Evolutionary conservation across 2,113 vertebrate species (phyloP), one percentile per base, ranked within the genome.

Genomic region (Zosterops pallidus): DNA sequence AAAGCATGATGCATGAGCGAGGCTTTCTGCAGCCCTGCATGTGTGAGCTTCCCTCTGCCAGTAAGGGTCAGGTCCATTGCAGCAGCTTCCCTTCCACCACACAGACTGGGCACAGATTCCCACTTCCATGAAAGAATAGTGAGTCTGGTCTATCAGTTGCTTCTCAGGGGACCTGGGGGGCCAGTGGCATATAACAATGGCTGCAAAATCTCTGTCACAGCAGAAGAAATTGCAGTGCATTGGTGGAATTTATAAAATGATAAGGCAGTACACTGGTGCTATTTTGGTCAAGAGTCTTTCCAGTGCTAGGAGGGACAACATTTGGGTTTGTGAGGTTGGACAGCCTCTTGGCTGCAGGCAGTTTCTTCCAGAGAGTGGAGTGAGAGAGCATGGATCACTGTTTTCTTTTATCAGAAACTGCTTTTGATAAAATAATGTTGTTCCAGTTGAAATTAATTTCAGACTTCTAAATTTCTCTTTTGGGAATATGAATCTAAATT

Each of bases 21-120:
- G 41, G 22, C 3, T 67, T 33, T 86, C n/a, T 11, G 25, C 9
- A 55, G 29, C 21, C 19, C 49, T 1, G 0, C 28, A 37, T 0
- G 0, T n/a, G 22, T 28, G 59, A n/a, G 12, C 6, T 68, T 29
- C 19, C 12, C 26, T 85, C 39, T 71, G 26, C 41, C 56, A 29
- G 3, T n/a, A 24, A 68, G 49, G 22, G 14, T 55, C 44, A 41
- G 26, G 31, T 14, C 71, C n/a, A 22, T 12, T 1, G 6, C 41
- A 62, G 59, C 37, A 77, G 26, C 46, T 62, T 23, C 42, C 46
- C 29, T 52, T 71, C 2, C 1, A 0, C 50, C 2, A 0, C 26
- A 49, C 22, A 60, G 11, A 11, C 18, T 1, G 5, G 41, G 53
- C 71, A 76, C 26, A 69, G 22, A 22, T n/a, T 83, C 24, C 7